phyloP scores from a whole-genome alignment of 2,888 invertebrate genomes.

The Diachrysia chrysitis region DNA sequence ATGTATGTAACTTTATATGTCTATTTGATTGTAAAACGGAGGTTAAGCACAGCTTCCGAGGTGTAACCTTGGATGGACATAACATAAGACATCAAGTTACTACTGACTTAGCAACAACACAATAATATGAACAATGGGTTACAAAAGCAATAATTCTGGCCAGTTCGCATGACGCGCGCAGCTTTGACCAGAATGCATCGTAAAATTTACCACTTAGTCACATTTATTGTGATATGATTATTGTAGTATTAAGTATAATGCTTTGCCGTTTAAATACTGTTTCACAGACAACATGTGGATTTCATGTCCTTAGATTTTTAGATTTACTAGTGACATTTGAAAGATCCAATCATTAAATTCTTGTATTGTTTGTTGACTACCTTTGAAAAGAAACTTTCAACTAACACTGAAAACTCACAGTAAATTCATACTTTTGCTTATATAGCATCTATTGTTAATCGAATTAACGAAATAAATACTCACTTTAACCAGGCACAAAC shows the following conservation, averaged over 20 bases:
- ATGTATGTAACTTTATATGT: background rate
- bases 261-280: background rate
- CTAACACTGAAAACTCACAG: too few species aligned
- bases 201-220: conserved; percentile 39
- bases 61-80: background rate
- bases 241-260: conserved; percentile 7
- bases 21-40: background rate
- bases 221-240: conserved; percentile 20
- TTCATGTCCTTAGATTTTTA: too few species aligned
- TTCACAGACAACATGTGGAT: background rate
- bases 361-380: too few species aligned
- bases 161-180: conserved; percentile 35
- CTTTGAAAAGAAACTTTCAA: too few species aligned
- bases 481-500: too few species aligned
- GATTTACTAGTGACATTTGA: too few species aligned
- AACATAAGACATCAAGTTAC: conserved; percentile 3
- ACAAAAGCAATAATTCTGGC: conserved; percentile 28
- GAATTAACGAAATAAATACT: too few species aligned
- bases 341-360: too few species aligned
- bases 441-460: too few species aligned
- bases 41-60: background rate
- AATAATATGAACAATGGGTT: conserved; percentile 31
- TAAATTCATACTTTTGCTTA: too few species aligned
- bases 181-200: conserved; percentile 40
- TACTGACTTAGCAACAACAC: conserved; percentile 3